Percentiles rank a stretch among this genome's conserved stretches.
phyloP scores from a whole-genome alignment of 2,888 invertebrate species.

The Nematopogon swammerdamellus region DNA sequence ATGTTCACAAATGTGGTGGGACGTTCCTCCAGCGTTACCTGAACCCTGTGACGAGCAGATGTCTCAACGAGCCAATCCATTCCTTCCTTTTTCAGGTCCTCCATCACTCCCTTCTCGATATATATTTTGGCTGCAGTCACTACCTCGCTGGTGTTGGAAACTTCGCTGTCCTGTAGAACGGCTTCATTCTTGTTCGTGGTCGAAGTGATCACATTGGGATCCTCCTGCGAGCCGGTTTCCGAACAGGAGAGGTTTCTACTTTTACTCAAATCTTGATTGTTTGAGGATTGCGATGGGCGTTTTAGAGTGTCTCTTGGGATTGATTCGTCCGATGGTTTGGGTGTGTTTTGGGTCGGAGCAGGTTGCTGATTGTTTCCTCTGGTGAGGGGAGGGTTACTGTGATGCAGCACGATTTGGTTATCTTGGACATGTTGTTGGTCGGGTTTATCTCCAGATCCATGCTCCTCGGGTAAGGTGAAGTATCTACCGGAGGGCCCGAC shows the following conservation, averaged over 20 bases:
- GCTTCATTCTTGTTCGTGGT: conserved; percentile 37
- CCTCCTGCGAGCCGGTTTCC: not conserved
- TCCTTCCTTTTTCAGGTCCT: conserved; percentile 44
- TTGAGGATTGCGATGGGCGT: not conserved
- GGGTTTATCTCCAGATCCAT: too few species aligned
- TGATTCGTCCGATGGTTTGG: too few species aligned
- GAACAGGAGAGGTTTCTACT: not conserved
- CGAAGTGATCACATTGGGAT: conserved; percentile 15
- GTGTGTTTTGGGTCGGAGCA: too few species aligned
- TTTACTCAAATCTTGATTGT: not conserved
- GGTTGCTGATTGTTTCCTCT: too few species aligned
- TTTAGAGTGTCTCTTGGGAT: not conserved
- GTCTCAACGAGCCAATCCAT: conserved; percentile 35
- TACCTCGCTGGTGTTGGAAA: conserved; percentile 40
- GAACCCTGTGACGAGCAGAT: conserved; percentile 27
- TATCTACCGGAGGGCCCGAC: not conserved
- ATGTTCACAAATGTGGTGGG: conserved; percentile 36
- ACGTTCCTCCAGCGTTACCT: conserved; percentile 32
- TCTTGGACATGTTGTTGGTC: too few species aligned
- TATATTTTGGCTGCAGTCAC: conserved; percentile 46
- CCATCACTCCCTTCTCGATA: conserved; percentile 41
- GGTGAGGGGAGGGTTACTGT: too few species aligned
- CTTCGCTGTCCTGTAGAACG: conserved; percentile 45
- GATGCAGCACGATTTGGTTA: too few species aligned
- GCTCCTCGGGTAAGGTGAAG: not conserved